Evolutionary conservation across 2,113 vertebrate species (phyloP).

Genomic region (Cathartes aura): DNA sequence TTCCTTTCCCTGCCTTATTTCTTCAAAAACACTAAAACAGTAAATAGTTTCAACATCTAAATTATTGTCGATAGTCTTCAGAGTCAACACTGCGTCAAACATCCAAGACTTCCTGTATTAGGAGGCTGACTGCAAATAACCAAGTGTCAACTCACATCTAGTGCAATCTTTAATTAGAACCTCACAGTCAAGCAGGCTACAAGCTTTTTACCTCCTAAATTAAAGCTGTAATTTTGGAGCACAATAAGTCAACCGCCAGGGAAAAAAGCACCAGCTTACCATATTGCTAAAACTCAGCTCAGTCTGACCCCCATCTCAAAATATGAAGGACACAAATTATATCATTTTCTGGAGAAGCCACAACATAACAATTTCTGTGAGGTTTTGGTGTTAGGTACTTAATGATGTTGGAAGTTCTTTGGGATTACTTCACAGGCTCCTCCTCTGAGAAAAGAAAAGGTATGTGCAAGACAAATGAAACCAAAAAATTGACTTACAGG

Average conservation of each 20-base stretch:
- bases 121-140: constrained; percentile 19
- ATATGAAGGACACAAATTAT: neutral
- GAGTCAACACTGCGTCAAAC: neutral
- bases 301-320: neutral
- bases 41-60: neutral
- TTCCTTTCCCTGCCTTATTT: neutral
- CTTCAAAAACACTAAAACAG: neutral
- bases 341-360: neutral
- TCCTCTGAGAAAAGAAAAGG: neutral
- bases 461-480: neutral
- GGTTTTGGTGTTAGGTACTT: neutral
- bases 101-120: neutral
- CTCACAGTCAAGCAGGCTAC: neutral
- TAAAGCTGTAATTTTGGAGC: constrained; percentile 18
- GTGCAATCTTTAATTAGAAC: constrained; percentile 33
- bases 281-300: neutral
- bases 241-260: neutral
- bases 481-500: neutral
- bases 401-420: neutral
- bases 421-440: neutral
- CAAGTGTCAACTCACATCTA: constrained; percentile 17
- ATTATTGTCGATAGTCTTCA: neutral
- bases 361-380: neutral
- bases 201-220: constrained; percentile 1
- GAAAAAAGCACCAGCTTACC: neutral